Conservation (phyloP, 2,113 vertebrate species). For the Mobula hypostoma region DNA sequence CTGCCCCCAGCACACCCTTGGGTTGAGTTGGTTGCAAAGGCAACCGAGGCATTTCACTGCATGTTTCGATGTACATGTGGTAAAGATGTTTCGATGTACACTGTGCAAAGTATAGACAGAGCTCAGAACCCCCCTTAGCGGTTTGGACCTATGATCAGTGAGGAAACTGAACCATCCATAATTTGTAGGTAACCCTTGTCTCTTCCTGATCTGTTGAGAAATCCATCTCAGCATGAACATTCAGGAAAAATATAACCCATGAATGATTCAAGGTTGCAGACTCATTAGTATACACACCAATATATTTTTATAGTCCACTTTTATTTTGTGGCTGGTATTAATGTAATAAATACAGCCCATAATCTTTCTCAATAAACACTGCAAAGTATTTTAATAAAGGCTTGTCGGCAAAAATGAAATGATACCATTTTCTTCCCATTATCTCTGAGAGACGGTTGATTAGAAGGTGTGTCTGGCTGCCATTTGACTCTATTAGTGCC, state of each 20-base stretch:
- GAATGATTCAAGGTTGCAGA: background rate
- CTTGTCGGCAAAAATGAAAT: background rate
- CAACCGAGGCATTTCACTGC: no score
- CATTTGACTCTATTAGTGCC: conserved; percentile 42
- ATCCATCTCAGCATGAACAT: background rate
- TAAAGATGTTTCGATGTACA: no score
- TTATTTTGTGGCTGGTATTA: conserved; percentile 21
- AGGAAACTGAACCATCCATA: background rate
- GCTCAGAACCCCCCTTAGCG: background rate
- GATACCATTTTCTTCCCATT: conserved; percentile 27
- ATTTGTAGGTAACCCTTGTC: background rate
- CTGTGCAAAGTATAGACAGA: no score
- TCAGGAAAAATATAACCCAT: background rate
- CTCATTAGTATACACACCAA: background rate
- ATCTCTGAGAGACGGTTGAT: conserved; percentile 38
- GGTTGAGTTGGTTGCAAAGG: no score
- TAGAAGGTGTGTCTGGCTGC: conserved; percentile 40
- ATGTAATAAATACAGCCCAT: conserved; percentile 19
- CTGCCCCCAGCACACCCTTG: no score
- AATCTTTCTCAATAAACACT: background rate
- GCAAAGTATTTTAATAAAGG: conserved; percentile 26
- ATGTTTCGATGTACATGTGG: no score
- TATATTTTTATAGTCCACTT: conserved; percentile 32
- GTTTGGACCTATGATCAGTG: no score
- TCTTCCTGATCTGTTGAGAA: background rate